Evolutionary conservation across 2,888 invertebrate species (phyloP).

Genomic region (Taphrorychus bicolor): DNA sequence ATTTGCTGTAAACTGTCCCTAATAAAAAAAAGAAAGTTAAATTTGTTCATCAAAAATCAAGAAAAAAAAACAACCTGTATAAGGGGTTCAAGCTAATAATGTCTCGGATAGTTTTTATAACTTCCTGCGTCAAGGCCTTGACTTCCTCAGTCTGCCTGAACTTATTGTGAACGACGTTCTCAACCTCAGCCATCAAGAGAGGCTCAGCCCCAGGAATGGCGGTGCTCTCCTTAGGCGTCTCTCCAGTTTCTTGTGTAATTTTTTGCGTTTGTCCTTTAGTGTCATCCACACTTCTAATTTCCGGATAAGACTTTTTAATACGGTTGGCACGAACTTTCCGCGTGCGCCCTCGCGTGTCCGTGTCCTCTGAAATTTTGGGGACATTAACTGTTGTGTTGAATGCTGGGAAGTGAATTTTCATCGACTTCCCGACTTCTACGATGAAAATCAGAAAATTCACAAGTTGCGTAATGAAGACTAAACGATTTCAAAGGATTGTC

Average conservation of each 20-base stretch:
- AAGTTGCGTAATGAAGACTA: not conserved
- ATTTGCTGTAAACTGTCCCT: constrained; percentile 97
- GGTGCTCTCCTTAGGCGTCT: constrained; percentile 30
- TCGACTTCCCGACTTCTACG: constrained; percentile 60
- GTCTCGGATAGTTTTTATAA: constrained; percentile 94
- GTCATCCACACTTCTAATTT: constrained; percentile 41
- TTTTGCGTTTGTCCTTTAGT: constrained; percentile 28
- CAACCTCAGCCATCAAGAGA: constrained; percentile 92
- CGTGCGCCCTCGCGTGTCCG: constrained; percentile 63
- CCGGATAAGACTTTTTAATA: constrained; percentile 50
- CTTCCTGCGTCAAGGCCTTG: constrained; percentile 93
- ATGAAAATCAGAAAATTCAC: not conserved
- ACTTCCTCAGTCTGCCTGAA: constrained; percentile 94
- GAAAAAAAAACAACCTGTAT: constrained; percentile 63
- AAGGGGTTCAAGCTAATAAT: constrained; percentile 97
- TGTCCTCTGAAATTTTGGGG: constrained; percentile 72
- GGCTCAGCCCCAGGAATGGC: constrained; percentile 56
- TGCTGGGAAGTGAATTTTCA: constrained; percentile 84
- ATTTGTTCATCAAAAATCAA: not conserved
- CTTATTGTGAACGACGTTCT: constrained; percentile 88
- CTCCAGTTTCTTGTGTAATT: constrained; percentile 16
- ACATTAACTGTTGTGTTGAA: constrained; percentile 85
- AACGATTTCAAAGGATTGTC: not conserved
- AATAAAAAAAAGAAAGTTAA: not conserved
- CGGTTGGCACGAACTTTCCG: constrained; percentile 59